Evolutionary conservation across 1,140 invertebrate genomes (phyloP), one percentile per base, ranked within the genome.

Genomic region (Kradibia gibbosae): DNA sequence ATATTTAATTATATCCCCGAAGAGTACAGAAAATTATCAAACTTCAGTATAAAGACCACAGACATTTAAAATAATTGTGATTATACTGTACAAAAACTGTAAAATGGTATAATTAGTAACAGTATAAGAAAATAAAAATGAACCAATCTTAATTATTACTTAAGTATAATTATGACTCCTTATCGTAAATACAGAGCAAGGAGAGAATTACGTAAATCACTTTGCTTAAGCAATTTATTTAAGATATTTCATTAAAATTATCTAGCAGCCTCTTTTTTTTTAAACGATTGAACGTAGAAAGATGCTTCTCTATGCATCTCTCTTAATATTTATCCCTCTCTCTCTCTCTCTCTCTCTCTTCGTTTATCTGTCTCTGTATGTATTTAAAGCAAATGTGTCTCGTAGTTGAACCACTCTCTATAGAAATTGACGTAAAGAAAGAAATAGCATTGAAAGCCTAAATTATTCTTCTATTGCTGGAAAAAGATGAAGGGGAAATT

Each of bases 351-450:
- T n/a, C n/a, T n/a, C n/a, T n/a, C n/a, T n/a, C n/a, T n/a, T n/a
- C n/a, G n/a, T n/a, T n/a, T n/a, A n/a, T n/a, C n/a, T n/a, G n/a
- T n/a, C n/a, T n/a, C n/a, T n/a, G n/a, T n/a, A n/a, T n/a, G n/a
- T n/a, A n/a, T n/a, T n/a, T n/a, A n/a, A n/a, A n/a, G n/a, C n/a
- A n/a, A n/a, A n/a, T n/a, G n/a, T n/a, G n/a, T n/a, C n/a, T n/a
- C n/a, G n/a, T n/a, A n/a, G n/a, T n/a, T n/a, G n/a, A n/a, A n/a
- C n/a, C n/a, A n/a, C n/a, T n/a, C n/a, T n/a, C n/a, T n/a, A n/a
- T n/a, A n/a, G n/a, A n/a, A n/a, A 77, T 50, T 71, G 65, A 48
- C 48, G 71, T 84, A 65, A 85, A 67, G n/a, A 82, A 48, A 28
- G 42, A 78, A 84, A 74, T 74, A 55, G 25, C 71, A 20, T 62